Evolutionary conservation across 1,140 invertebrate genomes (phyloP).

Genomic region (Globodera rostochiensis): DNA sequence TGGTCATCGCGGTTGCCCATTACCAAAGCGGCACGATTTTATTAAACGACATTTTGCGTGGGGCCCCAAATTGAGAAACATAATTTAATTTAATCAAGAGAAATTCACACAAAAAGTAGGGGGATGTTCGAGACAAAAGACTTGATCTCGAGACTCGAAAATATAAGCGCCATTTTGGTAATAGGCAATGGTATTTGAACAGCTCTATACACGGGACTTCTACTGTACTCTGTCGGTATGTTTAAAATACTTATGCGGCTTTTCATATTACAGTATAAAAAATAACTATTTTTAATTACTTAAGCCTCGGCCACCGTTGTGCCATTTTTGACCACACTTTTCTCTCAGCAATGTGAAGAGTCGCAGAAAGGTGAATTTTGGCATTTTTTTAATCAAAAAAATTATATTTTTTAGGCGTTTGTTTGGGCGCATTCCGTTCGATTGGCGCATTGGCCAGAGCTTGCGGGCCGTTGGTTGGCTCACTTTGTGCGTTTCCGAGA

Average conservation of each 20-base stretch:
- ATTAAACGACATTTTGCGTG: too few species aligned
- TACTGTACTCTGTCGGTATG: not conserved
- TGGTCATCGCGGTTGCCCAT: constrained; percentile 79
- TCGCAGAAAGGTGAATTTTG: not conserved
- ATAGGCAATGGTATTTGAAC: too few species aligned
- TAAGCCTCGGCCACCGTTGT: constrained; percentile 32
- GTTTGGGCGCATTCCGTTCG: constrained; percentile 24
- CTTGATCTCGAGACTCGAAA: too few species aligned
- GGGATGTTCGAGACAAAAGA: too few species aligned
- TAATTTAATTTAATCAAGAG: too few species aligned
- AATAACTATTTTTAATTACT: not conserved
- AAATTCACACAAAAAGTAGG: too few species aligned
- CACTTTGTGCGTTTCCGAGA: not conserved
- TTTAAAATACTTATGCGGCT: constrained; percentile 5
- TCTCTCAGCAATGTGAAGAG: constrained; percentile 23
- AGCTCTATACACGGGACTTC: not conserved
- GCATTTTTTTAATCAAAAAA: not conserved
- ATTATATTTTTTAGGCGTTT: constrained; percentile 5
- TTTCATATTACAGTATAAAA: not conserved
- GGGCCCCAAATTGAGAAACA: too few species aligned
- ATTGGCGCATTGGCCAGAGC: constrained; percentile 30
- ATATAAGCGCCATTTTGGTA: not conserved
- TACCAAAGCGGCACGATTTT: constrained; percentile 51
- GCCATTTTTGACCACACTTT: constrained; percentile 25
- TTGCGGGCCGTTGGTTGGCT: constrained; percentile 28